Evolutionary conservation across 2,797 vertebrate genomes (phyloP), one percentile per base, ranked within the genome.

Genomic region (Yasuhikotakia modesta): DNA sequence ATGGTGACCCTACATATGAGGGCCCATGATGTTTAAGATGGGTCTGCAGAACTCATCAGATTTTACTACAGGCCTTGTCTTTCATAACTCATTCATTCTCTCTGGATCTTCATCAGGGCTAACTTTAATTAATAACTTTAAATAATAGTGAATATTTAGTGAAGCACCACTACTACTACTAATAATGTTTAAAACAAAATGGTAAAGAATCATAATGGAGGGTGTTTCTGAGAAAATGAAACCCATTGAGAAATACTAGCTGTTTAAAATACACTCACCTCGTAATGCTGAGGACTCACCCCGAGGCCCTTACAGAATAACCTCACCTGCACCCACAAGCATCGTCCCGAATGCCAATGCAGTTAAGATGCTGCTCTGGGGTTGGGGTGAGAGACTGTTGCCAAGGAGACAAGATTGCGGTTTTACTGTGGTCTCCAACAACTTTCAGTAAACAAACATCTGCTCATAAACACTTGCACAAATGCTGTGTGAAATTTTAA

Each of bases 161-260:
- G n/a, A n/a, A n/a, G n/a, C n/a, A n/a, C n/a, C n/a, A n/a, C n/a
- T n/a, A n/a, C n/a, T n/a, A n/a, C n/a, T n/a, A n/a, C n/a, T n/a
- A n/a, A n/a, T n/a, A n/a, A n/a, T n/a, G n/a, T n/a, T n/a, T n/a
- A n/a, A n/a, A n/a, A n/a, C n/a, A n/a, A n/a, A n/a, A n/a, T 88
- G 83, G 85, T 89, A 88, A 88, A 86, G 81, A 87, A 86, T 86
- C 80, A 85, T 88, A 89, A 89, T 88, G 73, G 82, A 22, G 81
- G 46, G 76, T 75, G 79, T 86, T 89, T 87, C 83, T 87, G 84
- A 88, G 84, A 85, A 90, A 87, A 89, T 90, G 85, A 86, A 90
- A 87, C 88, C 86, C 74, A 76, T 80, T 80, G 85, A 76, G 85
- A 43, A 50, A 79, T 82, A 67, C 14, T 16, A 19, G n/a, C n/a